Conservation (phyloP, 2,888 invertebrate species). For the Drymonia ruficornis region DNA sequence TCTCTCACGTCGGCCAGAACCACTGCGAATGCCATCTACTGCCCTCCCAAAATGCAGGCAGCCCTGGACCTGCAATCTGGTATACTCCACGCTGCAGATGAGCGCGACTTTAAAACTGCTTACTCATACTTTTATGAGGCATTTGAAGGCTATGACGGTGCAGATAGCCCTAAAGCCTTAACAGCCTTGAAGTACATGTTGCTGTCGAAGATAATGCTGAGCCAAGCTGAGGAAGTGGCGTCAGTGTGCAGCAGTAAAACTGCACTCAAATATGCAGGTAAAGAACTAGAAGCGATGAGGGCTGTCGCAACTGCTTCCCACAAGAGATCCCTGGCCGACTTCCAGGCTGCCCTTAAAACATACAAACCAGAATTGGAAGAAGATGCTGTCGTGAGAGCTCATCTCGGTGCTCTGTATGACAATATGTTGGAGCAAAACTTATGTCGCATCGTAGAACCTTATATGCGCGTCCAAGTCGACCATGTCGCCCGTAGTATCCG, state of each 20-base stretch:
- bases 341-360: conserved; percentile 94
- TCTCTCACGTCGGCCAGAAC: conserved; percentile 99
- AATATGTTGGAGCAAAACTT: conserved; percentile 99
- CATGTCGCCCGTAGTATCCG: conserved; percentile 97
- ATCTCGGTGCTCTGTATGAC: conserved; percentile 98
- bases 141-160: conserved; percentile 99
- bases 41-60: conserved; percentile 99
- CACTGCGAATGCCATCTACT: conserved; percentile 99
- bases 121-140: conserved; percentile 99
- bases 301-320: conserved; percentile 98
- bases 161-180: conserved; percentile 95
- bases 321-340: conserved; percentile 98
- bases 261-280: conserved; percentile 97
- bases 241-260: conserved; percentile 98
- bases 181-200: conserved; percentile 99
- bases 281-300: conserved; percentile 99
- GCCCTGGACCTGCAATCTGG: conserved; percentile 98
- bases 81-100: conserved; percentile 99
- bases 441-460: conserved; percentile 99
- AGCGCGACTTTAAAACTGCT: conserved; percentile 99
- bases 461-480: conserved; percentile 97
- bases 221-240: conserved; percentile 97
- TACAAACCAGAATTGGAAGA: conserved; percentile 96
- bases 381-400: conserved; percentile 98
- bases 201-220: conserved; percentile 99